phyloP scores from a whole-genome alignment of 2,888 invertebrate species.

The Deilephila elpenor region DNA sequence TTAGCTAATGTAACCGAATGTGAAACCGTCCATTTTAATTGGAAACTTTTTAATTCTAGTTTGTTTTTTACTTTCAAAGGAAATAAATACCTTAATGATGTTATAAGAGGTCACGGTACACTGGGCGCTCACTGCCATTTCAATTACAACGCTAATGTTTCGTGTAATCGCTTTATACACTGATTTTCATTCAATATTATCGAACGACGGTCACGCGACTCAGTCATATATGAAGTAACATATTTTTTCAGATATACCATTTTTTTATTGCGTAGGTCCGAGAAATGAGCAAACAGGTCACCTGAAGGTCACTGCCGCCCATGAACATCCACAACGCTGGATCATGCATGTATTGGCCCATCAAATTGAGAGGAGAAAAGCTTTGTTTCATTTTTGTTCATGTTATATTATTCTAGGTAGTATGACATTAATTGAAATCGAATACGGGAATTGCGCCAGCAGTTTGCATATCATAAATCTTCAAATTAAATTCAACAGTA shows the following conservation, averaged over 20 bases:
- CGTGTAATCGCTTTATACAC: constrained; percentile 37
- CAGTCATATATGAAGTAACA: neutral
- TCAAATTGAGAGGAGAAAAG: too few relatives aligned
- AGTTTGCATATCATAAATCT: too few relatives aligned
- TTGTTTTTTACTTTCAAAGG: constrained; percentile 28
- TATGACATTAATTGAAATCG: too few relatives aligned
- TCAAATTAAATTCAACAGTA: too few relatives aligned
- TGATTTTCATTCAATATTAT: constrained; percentile 29
- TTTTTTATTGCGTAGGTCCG: too few relatives aligned
- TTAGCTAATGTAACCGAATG: constrained; percentile 29
- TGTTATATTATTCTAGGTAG: too few relatives aligned
- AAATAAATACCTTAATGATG: constrained; percentile 20
- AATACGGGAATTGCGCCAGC: too few relatives aligned
- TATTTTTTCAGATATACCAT: neutral
- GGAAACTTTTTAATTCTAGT: constrained; percentile 20
- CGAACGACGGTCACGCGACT: constrained; percentile 17
- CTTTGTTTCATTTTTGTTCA: too few relatives aligned
- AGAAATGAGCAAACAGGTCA: too few relatives aligned
- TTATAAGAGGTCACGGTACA: constrained; percentile 28
- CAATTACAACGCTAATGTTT: constrained; percentile 38
- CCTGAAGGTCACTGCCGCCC: too few relatives aligned
- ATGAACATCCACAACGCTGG: too few relatives aligned
- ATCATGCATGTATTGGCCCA: too few relatives aligned
- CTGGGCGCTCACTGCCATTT: constrained; percentile 34
- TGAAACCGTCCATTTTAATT: constrained; percentile 29